Conservation (phyloP, 2,113 vertebrate genomes). For the Taurulus bubalis region DNA sequence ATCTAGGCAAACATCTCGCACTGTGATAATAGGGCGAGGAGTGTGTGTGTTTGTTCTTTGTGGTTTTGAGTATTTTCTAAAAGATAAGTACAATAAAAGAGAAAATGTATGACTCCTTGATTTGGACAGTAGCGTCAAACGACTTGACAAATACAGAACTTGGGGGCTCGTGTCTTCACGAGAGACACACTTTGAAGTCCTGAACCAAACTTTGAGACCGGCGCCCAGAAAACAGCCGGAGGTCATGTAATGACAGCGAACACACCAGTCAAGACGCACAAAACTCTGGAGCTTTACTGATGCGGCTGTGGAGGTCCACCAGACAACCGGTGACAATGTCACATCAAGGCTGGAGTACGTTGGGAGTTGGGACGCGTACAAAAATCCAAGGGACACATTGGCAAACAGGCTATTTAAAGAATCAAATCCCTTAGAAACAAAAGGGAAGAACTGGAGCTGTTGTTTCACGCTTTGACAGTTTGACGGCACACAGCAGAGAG, state of each 20-base stretch:
- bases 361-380: slow-evolving; percentile 4
- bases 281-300: slow-evolving; percentile 19
- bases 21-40: slow-evolving; percentile 26
- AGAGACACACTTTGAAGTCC: not conserved
- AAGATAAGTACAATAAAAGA: not conserved
- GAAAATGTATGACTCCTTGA: not conserved
- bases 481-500: slow-evolving; percentile 25
- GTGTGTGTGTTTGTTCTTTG: slow-evolving; percentile 19
- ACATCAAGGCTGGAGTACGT: not conserved
- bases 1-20: slow-evolving; percentile 45
- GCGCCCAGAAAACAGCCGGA: slow-evolving; percentile 11
- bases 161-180: not conserved
- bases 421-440: slow-evolving; percentile 17
- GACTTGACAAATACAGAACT: not conserved
- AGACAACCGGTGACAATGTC: slow-evolving; percentile 3
- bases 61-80: slow-evolving; percentile 18
- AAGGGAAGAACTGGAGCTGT: slow-evolving; percentile 21
- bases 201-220: slow-evolving; percentile 1
- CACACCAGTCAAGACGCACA: slow-evolving; percentile 31
- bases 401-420: slow-evolving; percentile 10
- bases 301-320: slow-evolving; percentile 29
- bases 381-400: not conserved
- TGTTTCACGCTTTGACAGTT: slow-evolving; percentile 11
- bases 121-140: not conserved
- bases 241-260: slow-evolving; percentile 44